Evolutionary conservation across 2,888 invertebrate genomes (phyloP), one percentile per base, ranked within the genome.

Genomic region (Mechanitis mazaeus): DNA sequence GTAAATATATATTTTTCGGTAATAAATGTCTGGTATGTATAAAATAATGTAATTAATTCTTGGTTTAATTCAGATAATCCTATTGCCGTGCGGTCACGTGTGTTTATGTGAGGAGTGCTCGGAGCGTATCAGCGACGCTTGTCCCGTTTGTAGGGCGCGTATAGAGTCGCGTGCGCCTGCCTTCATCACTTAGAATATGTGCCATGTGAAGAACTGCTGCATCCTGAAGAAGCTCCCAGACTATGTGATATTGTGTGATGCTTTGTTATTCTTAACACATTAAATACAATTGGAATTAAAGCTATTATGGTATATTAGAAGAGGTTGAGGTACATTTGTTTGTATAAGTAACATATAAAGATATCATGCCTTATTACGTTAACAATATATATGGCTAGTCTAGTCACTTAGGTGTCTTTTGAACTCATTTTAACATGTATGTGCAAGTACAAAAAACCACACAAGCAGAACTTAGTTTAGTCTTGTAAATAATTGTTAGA

Each of bases 61-160:
- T 54, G 64, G 66, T 55, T 70, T 71, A 69, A 64, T 89, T 42
- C 81, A 94, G 93, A 94, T 96, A 50, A 95, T 97, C 71, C 83
- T 97, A 59, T 83, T 97, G 65, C 96, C 97, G 0, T 97, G 97
- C 81, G 97, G 97, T 0, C 97, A 97, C 80, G 95, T 97, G 5
- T 97, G 97, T 74, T 84, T 97, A 38, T 97, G 97, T 78, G 95
- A 95, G 79, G 95, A 97, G 79, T 97, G 97, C 79, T 92, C 93
- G 1, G 93, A 93, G 67, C 92, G 93, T 75, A 94, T 97, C 63
- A 87, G 84, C 20, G 91, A 92, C 64, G 83, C 83, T 58, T 97
- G 97, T 75, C 97, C 97, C 0, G 92, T 97, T 42, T 97, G 97
- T 82, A 91, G 97, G 69, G 88, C 92, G 69, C 76, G 77, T 64